Evolutionary conservation across 2,113 vertebrate species (phyloP).

Genomic region (Chauna torquata): DNA sequence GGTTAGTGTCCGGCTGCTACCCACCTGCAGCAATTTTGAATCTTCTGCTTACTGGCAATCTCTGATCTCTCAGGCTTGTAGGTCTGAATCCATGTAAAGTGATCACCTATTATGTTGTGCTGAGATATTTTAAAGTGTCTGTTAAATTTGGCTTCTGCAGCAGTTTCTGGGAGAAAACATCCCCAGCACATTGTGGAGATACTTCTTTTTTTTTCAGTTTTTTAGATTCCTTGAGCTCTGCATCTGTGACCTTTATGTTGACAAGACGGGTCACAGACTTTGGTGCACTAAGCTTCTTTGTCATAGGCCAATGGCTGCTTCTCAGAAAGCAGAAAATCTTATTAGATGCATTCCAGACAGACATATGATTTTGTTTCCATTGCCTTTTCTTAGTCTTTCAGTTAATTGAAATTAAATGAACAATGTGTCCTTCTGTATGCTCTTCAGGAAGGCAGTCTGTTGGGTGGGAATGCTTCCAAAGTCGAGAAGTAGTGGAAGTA

Average conservation of each 20-base stretch:
- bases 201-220: not conserved
- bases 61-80: not conserved
- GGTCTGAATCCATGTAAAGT: not conserved
- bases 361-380: not conserved
- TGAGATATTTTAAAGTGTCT: not conserved
- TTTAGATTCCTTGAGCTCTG: not conserved
- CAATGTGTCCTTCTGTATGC: slow-evolving; percentile 15
- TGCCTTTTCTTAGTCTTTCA: not conserved
- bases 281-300: not conserved
- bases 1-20: not conserved
- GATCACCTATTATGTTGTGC: not conserved
- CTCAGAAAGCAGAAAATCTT: not conserved
- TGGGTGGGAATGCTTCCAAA: slow-evolving; percentile 9
- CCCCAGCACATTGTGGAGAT: not conserved
- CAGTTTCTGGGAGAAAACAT: not conserved
- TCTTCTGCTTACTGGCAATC: not conserved
- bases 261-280: not conserved
- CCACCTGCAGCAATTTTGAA: not conserved
- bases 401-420: not conserved
- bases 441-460: not conserved
- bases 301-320: not conserved
- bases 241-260: not conserved
- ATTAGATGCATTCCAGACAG: not conserved
- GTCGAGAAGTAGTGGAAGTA: not conserved
- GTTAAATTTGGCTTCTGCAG: not conserved